A percentile compares a stretch with the other conserved stretches of the same genome.
phyloP scores from a whole-genome alignment of 2,888 invertebrate species.

The Heliconius hortense region DNA sequence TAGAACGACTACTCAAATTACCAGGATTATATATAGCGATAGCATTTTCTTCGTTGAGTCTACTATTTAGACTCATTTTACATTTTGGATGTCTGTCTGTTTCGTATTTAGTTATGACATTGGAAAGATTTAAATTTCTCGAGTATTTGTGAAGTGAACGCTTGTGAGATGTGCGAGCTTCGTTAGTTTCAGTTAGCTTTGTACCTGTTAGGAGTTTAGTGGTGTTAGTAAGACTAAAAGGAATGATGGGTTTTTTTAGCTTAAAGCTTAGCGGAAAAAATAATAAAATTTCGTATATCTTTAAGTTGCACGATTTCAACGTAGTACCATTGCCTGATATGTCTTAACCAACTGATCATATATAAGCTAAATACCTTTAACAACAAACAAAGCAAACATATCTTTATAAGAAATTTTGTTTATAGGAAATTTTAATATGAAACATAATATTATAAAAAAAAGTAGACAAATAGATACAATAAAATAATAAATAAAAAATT shows the following conservation, averaged over 20 bases:
- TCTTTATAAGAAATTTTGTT: no score
- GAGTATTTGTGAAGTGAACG: conserved; percentile 61
- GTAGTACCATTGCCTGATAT: not conserved
- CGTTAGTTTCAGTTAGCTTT: conserved; percentile 47
- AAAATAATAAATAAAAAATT: not conserved
- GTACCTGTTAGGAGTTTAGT: conserved; percentile 59
- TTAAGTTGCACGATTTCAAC: not conserved
- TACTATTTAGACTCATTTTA: conserved; percentile 60
- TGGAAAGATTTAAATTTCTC: conserved; percentile 62
- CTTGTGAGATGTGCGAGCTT: conserved; percentile 56
- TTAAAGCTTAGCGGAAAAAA: no score
- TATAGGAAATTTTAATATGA: conserved; percentile 1
- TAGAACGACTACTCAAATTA: conserved; percentile 60
- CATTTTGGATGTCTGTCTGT: conserved; percentile 61
- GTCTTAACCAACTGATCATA: not conserved
- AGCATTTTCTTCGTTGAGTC: conserved; percentile 47
- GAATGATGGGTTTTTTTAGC: not conserved
- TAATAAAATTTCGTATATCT: not conserved
- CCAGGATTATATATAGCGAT: conserved; percentile 49
- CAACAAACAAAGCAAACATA: not conserved
- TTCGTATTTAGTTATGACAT: conserved; percentile 59
- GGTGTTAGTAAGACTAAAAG: conserved; percentile 27
- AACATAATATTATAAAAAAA: not conserved
- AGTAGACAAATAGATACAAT: not conserved
- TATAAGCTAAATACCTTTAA: no score